Base-by-base conservation (phyloP, 2,888 invertebrate genomes). In the Microplitis manilae region DNA sequence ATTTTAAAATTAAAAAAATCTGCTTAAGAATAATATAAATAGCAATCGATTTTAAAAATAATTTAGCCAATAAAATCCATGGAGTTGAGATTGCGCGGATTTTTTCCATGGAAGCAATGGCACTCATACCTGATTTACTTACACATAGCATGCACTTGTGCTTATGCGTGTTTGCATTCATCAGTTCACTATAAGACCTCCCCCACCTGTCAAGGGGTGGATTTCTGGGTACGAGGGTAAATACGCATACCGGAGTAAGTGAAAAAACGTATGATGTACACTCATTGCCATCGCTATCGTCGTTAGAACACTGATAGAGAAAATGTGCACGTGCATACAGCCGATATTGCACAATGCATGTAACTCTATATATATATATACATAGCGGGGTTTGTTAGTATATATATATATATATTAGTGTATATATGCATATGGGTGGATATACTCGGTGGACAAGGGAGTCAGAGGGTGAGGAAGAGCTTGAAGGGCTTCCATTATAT, bases 401-500 rank as follows among this genome's bases (percentile, higher is more conserved):
- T 39, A 73, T 68, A 64, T 72, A 68, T 70, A 73, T 50, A 82
- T 79, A 80, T 81, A 79, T 79, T 80, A 30, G 17, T 65, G 65
- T 20, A 20, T 20, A 20, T 4, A 30, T 77, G 77, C 73, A 79
- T 77, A 80, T 78, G 75, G 78, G 79, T 77, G 77, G 81, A 50
- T 50, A 50, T 50, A 50, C 72, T 77, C 74, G 76, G 41, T 68
- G 65, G 73, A 77, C 72, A 20, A 71, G 68, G 62, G 79, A 78
- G 75, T 73, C 77, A 79, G 9, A 38, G 71, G 30, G 15, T 39
- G 59, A 64, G 69, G 84, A 85, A 86, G 84, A 87, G 87, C 87
- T 89, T 88, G 86, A 88, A 86, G 88, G 89, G 87, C 85, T 89
- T 89, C 89, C 87, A 87, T 88, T 88, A 87, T 87, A 87, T 85